Conservation (phyloP, 2,888 invertebrate genomes). For the Nowickia ferox region DNA sequence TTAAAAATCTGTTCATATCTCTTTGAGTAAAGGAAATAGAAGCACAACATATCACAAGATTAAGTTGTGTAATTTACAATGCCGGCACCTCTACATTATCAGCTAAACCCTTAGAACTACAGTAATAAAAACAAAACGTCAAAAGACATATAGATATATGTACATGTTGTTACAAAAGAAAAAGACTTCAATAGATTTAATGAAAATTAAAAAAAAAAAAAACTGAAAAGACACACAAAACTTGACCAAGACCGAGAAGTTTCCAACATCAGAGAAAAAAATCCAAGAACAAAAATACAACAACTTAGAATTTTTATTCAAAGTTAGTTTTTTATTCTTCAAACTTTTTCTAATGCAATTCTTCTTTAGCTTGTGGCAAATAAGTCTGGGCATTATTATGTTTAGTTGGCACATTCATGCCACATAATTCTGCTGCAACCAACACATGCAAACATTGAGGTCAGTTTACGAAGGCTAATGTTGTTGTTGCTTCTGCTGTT, state of each 20-base stretch:
- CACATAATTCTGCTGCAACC: slow-evolving; percentile 48
- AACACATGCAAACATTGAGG: slow-evolving; percentile 64
- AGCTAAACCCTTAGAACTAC: neutral
- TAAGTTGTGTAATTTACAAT: slow-evolving; percentile 42
- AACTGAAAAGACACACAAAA: slow-evolving; percentile 44
- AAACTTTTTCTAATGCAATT: slow-evolving; percentile 7
- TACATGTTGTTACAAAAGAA: neutral
- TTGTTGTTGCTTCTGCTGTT: slow-evolving; percentile 25
- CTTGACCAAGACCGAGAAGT: slow-evolving; percentile 72
- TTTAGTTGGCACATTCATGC: slow-evolving; percentile 55
- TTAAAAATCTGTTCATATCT: neutral
- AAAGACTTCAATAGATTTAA: slow-evolving; percentile 14
- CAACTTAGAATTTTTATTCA: slow-evolving; percentile 18
- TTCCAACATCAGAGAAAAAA: slow-evolving; percentile 27
- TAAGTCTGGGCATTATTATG: slow-evolving; percentile 39
- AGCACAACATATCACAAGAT: slow-evolving; percentile 61
- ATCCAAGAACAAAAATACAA: too few relatives aligned
- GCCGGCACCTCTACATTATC: slow-evolving; percentile 1
- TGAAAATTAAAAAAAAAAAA: neutral
- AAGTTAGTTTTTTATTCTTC: slow-evolving; percentile 1
- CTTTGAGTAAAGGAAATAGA: slow-evolving; percentile 45
- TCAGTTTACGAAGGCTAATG: slow-evolving; percentile 69
- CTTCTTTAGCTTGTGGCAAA: slow-evolving; percentile 53
- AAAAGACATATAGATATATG: slow-evolving; percentile 12
- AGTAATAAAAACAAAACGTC: slow-evolving; percentile 15